A percentile compares a stretch with the other conserved stretches of the same genome.
phyloP scores from a whole-genome alignment of 2,888 invertebrate genomes.

The Julus scanicus region DNA sequence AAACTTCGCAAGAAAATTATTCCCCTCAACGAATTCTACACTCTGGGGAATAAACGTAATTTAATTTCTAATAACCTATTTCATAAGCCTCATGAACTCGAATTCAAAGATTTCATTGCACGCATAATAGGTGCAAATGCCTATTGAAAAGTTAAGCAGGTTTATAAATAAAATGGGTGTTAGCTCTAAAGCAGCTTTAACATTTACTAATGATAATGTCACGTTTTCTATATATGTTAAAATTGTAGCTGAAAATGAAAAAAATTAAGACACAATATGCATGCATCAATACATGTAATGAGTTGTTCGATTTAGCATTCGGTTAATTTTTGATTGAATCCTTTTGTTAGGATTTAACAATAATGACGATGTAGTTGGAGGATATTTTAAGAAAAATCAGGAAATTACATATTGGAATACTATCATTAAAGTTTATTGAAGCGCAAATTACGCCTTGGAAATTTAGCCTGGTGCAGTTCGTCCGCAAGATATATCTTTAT shows the following conservation, averaged over 20 bases:
- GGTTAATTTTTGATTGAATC: neutral
- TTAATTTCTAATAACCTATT: constrained; percentile 36
- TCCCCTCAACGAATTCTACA: neutral
- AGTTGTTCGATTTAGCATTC: neutral
- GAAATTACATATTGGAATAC: neutral
- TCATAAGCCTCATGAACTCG: constrained; percentile 10
- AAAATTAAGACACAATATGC: neutral
- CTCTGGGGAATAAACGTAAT: constrained; percentile 25
- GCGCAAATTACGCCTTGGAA: neutral
- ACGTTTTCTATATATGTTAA: neutral
- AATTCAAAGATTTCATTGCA: constrained; percentile 6
- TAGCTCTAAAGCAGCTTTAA: neutral
- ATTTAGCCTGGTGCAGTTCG: no score
- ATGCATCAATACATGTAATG: neutral
- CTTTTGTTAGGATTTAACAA: neutral
- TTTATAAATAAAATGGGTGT: neutral
- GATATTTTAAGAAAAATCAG: neutral
- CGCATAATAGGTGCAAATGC: neutral
- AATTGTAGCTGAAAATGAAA: neutral
- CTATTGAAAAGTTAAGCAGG: neutral
- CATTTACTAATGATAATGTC: neutral
- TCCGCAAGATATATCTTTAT: no score
- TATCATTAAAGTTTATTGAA: neutral
- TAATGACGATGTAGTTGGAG: neutral
- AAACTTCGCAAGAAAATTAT: neutral